phyloP scores from a whole-genome alignment of 2,888 invertebrate genomes.

The Choristoneura rosaceana region DNA sequence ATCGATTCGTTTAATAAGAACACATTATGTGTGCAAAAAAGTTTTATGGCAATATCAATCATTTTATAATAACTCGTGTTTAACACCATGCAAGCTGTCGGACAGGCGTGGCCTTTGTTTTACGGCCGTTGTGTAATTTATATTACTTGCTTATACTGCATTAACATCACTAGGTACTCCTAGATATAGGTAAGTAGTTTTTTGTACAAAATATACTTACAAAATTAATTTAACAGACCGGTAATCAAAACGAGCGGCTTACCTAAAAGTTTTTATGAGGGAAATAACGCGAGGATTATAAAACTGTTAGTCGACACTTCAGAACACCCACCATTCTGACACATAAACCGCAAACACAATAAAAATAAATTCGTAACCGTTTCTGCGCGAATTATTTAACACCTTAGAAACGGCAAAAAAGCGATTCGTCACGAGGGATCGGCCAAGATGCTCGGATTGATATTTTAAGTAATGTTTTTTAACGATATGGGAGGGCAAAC shows the following conservation, averaged over 20 bases:
- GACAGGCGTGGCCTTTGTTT: conserved; percentile 32
- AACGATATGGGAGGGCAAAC: no score
- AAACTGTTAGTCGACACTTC: conserved; percentile 36
- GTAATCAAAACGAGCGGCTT: background rate
- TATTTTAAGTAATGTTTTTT: no score
- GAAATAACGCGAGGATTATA: conserved; percentile 16
- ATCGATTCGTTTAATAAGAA: conserved; percentile 29
- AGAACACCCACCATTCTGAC: conserved; percentile 39
- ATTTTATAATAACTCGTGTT: conserved; percentile 24
- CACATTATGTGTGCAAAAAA: conserved; percentile 20
- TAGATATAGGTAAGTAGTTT: background rate
- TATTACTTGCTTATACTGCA: background rate
- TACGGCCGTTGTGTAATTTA: conserved; percentile 9
- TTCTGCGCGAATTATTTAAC: conserved; percentile 33
- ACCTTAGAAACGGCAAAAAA: conserved; percentile 36
- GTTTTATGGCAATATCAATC: conserved; percentile 33
- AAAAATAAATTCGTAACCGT: conserved; percentile 35
- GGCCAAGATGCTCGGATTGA: conserved; percentile 14
- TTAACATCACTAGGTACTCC: background rate
- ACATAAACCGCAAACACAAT: conserved; percentile 36
- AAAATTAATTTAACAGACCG: background rate
- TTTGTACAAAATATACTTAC: background rate
- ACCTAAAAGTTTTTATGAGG: conserved; percentile 9
- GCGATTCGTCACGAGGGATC: conserved; percentile 34
- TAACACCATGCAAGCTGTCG: conserved; percentile 26